Evolutionary conservation across 2,113 vertebrate species (phyloP), one percentile per base, ranked within the genome.

Genomic region (Corythaeola cristata): DNA sequence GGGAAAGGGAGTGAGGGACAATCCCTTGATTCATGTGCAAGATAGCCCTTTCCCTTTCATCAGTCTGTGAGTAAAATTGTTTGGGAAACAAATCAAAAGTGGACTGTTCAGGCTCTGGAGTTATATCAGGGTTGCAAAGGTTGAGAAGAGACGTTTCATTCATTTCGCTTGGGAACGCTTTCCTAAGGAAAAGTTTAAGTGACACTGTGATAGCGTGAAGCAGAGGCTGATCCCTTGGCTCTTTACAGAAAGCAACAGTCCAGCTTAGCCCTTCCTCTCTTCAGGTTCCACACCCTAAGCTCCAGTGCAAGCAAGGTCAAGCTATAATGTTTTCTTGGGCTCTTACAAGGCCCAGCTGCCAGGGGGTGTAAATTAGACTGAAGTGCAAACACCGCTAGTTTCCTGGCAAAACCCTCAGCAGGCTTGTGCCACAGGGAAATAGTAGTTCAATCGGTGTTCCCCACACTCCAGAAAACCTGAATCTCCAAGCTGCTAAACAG

Each of bases 391-490:
- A 73, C 27, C 21, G 63, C 2, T 18, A 69, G 7, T 56, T 83
- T 91, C 21, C 59, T 89, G 50, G 27, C 73, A 85, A 86, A 76
- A 69, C 4, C 7, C 16, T 69, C 39, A 26, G 28, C 9, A 49
- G 33, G 49, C 14, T 19, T 62, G 19, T 47, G 60, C 24, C 27
- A 71, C 18, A n/a, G 22, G 20, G 33, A 88, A 85, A 47, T 1
- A 90, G 35, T 22, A 15, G n/a, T 84, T 93, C 23, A n/a, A 17
- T 5, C 3, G 5, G 15, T 22, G 5, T 55, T 74, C 37, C n/a
- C 23, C 39, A 53, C 17, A 37, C 15, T 66, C 27, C 1, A 5
- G n/a, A 69, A 72, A 39, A 5, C 3, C 6, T 0, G 0, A 82
- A 56, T 64, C 9, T 16, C 6, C 17, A 63, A 32, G 32, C 16